Conservation (phyloP, 1,140 invertebrate species). For the Bombus turneri region DNA sequence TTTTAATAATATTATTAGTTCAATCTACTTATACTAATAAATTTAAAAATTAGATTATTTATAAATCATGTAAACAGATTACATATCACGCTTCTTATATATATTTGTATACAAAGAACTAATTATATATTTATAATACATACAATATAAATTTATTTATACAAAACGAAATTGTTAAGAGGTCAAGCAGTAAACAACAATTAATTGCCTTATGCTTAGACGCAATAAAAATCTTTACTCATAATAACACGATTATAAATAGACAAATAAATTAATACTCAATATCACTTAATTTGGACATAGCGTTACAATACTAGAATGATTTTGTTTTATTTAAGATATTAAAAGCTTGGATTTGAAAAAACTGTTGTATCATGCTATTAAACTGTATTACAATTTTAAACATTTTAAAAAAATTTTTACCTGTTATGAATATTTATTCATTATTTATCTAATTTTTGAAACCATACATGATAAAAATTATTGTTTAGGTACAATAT, state of each 20-base stretch:
- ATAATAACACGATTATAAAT: conserved; percentile 34
- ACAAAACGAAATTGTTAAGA: conserved; percentile 33
- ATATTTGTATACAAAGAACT: conserved; percentile 41
- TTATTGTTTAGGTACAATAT: neutral
- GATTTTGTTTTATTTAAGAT: conserved; percentile 32
- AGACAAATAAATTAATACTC: conserved; percentile 39
- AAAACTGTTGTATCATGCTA: conserved; percentile 10
- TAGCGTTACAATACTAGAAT: conserved; percentile 35
- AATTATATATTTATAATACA: conserved; percentile 24
- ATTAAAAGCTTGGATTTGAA: conserved; percentile 18
- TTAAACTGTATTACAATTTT: neutral
- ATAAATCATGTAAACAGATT: conserved; percentile 32
- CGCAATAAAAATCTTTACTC: conserved; percentile 37
- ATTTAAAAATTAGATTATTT: conserved; percentile 10
- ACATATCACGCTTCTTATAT: conserved; percentile 15
- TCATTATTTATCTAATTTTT: neutral
- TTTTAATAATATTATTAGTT: conserved; percentile 11
- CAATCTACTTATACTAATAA: conserved; percentile 3
- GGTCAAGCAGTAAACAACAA: conserved; percentile 23
- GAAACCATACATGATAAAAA: conserved; percentile 34
- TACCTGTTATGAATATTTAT: neutral
- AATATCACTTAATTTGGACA: conserved; percentile 27
- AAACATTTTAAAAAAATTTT: neutral
- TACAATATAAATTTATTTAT: conserved; percentile 43
- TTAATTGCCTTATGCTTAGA: conserved; percentile 15